Evolutionary conservation across 1,140 invertebrate species (phyloP).

Genomic region (Pseudomyrmex sp.): DNA sequence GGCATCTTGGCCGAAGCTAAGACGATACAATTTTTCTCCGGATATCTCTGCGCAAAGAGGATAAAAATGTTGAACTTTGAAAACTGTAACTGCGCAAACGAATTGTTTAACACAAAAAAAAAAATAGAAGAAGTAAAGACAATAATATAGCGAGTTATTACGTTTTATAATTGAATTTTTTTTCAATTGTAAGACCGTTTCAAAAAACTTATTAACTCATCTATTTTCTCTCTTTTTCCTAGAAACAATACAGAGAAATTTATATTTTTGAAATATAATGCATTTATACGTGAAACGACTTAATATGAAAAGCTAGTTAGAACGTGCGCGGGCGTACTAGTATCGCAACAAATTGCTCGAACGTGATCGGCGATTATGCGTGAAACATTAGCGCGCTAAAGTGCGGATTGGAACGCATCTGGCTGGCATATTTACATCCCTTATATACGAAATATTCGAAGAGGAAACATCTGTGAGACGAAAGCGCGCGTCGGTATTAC

Average conservation of each 20-base stretch:
- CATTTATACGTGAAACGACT: neutral
- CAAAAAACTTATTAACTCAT: too few species aligned
- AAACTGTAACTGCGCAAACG: slow-evolving; percentile 28
- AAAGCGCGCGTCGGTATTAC: slow-evolving; percentile 9
- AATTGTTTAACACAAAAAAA: slow-evolving; percentile 18
- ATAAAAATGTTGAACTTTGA: slow-evolving; percentile 17
- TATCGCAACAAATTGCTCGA: slow-evolving; percentile 23
- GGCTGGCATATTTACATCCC: slow-evolving; percentile 44
- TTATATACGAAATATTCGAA: slow-evolving; percentile 7
- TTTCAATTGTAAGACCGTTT: neutral
- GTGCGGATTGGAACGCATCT: slow-evolving; percentile 7
- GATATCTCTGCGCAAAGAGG: slow-evolving; percentile 7
- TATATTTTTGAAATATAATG: neutral
- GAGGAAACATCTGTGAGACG: slow-evolving; percentile 49
- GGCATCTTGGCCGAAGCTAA: slow-evolving; percentile 62
- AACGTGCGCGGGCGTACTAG: neutral
- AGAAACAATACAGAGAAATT: too few species aligned
- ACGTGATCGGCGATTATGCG: slow-evolving; percentile 37
- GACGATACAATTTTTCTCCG: slow-evolving; percentile 52
- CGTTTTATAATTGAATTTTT: slow-evolving; percentile 9
- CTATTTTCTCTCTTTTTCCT: too few species aligned
- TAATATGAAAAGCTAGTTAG: neutral
- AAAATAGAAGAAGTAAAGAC: neutral
- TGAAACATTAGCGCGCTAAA: slow-evolving; percentile 13
- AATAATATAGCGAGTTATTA: neutral